These are phyloP conservation scores for Zygaena filipendulae DNA, from an alignment of 2,888 invertebrate genomes.

Conservation along the genomic window DNA sequence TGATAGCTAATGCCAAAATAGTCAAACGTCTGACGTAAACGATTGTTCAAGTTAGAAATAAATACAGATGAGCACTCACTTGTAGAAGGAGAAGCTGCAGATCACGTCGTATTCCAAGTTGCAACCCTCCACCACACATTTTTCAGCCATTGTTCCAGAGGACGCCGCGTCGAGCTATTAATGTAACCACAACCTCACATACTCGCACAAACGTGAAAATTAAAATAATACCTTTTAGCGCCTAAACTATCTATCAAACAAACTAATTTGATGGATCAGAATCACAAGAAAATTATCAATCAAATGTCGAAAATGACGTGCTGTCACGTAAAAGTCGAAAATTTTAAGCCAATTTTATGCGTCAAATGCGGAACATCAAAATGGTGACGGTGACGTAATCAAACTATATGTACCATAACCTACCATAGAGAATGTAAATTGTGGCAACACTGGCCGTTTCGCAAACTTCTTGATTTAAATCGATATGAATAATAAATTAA, in stretches of 20 bases:
- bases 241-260: constrained; percentile 66
- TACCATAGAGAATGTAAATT: constrained; percentile 27
- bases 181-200: constrained; percentile 51
- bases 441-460: constrained; percentile 35
- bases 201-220: constrained; percentile 32
- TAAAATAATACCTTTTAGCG: constrained; percentile 56
- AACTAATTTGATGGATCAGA: constrained; percentile 67
- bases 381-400: constrained; percentile 39
- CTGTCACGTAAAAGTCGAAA: constrained; percentile 67
- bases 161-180: constrained; percentile 37
- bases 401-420: no score
- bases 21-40: no score
- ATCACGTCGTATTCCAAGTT: constrained; percentile 60
- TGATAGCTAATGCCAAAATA: no score
- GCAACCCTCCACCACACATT: constrained; percentile 64
- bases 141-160: constrained; percentile 50
- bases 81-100: constrained; percentile 65
- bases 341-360: constrained; percentile 48
- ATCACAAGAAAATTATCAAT: constrained; percentile 67
- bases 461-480: constrained; percentile 5
- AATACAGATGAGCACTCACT: constrained; percentile 61
- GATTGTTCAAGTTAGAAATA: no score
- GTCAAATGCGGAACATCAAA: constrained; percentile 62
- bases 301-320: constrained; percentile 69
- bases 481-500: no score